These are phyloP conservation scores for Indicator maculatus DNA, from an alignment of 2,113 vertebrate genomes.

Conservation along the genomic window DNA sequence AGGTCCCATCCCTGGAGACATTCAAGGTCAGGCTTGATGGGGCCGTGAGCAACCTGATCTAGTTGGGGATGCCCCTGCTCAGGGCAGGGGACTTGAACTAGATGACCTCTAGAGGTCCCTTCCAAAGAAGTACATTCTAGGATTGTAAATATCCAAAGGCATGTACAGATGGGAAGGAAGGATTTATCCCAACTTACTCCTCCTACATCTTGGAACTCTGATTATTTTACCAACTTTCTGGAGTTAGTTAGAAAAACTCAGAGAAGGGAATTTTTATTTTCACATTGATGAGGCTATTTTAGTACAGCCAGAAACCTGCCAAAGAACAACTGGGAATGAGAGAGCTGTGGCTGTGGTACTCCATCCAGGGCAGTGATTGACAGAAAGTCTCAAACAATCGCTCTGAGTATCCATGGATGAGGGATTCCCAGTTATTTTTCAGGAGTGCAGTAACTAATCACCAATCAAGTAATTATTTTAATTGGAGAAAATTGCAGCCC, in stretches of 20 bases:
- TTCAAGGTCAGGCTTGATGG: too few species aligned
- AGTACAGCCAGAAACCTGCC: not conserved
- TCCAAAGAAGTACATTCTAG: too few species aligned
- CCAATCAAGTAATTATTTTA: slow-evolving; percentile 51
- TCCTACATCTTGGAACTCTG: not conserved
- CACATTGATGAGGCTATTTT: not conserved
- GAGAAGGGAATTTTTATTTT: not conserved
- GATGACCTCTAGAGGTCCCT: too few species aligned
- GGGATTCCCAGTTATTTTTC: slow-evolving; percentile 22
- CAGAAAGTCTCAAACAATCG: not conserved
- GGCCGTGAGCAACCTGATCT: too few species aligned
- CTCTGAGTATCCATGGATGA: not conserved
- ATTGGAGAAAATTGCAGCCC: slow-evolving; percentile 9
- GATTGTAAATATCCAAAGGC: not conserved
- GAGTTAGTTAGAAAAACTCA: not conserved
- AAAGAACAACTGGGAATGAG: not conserved
- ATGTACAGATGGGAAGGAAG: not conserved
- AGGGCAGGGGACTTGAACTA: too few species aligned
- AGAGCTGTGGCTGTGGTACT: not conserved
- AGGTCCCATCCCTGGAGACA: too few species aligned
- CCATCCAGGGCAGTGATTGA: not conserved
- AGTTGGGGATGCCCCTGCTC: too few species aligned
- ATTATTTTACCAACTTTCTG: not conserved
- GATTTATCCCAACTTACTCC: not conserved
- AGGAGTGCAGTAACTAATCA: not conserved